Evolutionary conservation across 2,888 invertebrate species (phyloP).

Genomic region (Blera fallax): DNA sequence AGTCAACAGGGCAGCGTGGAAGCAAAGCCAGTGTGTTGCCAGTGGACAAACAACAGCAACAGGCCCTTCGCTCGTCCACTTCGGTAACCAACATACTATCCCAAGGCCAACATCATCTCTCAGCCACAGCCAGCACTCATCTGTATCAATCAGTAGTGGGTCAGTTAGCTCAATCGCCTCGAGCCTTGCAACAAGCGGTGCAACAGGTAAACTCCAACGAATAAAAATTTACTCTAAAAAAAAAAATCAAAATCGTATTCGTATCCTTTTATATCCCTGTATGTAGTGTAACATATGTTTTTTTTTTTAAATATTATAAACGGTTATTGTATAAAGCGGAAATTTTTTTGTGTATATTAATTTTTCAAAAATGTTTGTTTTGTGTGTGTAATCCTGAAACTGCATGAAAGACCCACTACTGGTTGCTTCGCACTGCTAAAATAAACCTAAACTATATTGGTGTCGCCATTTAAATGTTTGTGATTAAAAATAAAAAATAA

Average conservation of each 20-base stretch:
- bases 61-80: conserved; percentile 82
- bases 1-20: conserved; percentile 92
- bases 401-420: conserved; percentile 82
- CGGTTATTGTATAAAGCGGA: conserved; percentile 10
- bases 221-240: conserved; percentile 27
- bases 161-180: conserved; percentile 87
- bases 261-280: conserved; percentile 20
- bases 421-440: conserved; percentile 74
- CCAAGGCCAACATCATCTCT: conserved; percentile 90
- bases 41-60: conserved; percentile 84
- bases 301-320: neutral
- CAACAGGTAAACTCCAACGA: conserved; percentile 80
- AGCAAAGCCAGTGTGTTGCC: conserved; percentile 92
- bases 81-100: conserved; percentile 82
- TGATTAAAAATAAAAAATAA: neutral
- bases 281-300: conserved; percentile 17
- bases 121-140: conserved; percentile 85
- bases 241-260: conserved; percentile 6
- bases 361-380: conserved; percentile 45
- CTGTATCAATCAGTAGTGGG: conserved; percentile 83
- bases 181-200: conserved; percentile 83
- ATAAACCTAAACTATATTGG: conserved; percentile 24
- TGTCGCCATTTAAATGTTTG: conserved; percentile 2
- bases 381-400: conserved; percentile 66
- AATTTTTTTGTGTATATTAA: neutral